phyloP scores from a whole-genome alignment of 2,888 invertebrate genomes.

The Cephus sareptanus region DNA sequence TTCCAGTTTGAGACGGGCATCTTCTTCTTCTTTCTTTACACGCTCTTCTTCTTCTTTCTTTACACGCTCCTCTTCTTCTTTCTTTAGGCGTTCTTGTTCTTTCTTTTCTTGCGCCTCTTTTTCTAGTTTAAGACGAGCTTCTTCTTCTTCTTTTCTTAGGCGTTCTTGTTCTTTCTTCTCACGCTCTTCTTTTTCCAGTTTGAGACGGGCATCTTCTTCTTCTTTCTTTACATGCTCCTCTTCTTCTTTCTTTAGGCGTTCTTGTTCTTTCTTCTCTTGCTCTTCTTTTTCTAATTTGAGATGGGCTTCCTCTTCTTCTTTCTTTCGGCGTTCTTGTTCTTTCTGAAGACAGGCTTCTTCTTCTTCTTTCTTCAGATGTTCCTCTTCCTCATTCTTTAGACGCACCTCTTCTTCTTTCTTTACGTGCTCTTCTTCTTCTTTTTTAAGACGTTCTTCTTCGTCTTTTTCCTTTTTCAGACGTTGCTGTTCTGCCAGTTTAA shows the following conservation, averaged over 20 bases:
- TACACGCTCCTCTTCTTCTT: constrained; percentile 6
- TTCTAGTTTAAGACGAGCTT: background rate
- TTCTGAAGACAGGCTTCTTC: background rate
- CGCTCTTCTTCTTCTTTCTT: background rate
- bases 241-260: constrained; percentile 28
- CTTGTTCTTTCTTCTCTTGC: constrained; percentile 24
- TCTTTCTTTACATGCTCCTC: constrained; percentile 20
- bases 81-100: constrained; percentile 32
- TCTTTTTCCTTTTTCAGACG: constrained; percentile 21
- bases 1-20: background rate
- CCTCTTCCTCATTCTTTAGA: constrained; percentile 3
- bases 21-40: constrained; percentile 31
- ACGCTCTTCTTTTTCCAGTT: constrained; percentile 17
- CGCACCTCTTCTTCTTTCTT: constrained; percentile 19
- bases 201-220: constrained; percentile 21
- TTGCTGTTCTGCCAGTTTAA: constrained; percentile 25
- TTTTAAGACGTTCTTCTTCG: constrained; percentile 18
- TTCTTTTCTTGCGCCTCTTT: constrained; percentile 23
- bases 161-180: constrained; percentile 25
- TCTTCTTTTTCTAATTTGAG: constrained; percentile 21
- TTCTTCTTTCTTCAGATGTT: constrained; percentile 11
- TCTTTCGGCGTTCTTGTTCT: constrained; percentile 18
- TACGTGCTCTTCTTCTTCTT: constrained; percentile 24
- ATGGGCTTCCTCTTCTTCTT: constrained; percentile 20
- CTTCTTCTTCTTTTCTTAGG: constrained; percentile 25